These are phyloP conservation scores for Burhinus oedicnemus DNA, from an alignment of 2,113 vertebrate species.

Conservation along the genomic window DNA sequence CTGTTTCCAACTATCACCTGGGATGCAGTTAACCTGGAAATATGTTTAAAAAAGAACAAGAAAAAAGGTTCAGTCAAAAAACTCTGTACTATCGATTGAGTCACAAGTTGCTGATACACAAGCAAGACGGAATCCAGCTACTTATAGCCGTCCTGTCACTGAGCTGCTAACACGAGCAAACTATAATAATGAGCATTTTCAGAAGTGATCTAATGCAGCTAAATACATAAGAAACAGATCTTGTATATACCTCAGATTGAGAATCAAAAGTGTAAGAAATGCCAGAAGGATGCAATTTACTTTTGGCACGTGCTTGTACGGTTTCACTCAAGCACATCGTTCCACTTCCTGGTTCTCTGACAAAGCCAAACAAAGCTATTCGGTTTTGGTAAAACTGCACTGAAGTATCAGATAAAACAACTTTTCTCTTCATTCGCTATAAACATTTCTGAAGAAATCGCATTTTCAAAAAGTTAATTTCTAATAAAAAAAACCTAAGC, in stretches of 20 bases:
- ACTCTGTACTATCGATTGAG: background rate
- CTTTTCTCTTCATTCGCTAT: background rate
- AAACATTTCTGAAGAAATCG: background rate
- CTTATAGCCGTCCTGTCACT: background rate
- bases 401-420: background rate
- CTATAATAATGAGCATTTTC: background rate
- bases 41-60: fast-evolving
- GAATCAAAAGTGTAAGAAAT: background rate
- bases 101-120: background rate
- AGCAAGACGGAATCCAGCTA: background rate
- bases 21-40: background rate
- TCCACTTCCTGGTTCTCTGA: background rate
- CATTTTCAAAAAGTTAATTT: background rate
- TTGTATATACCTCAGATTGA: background rate
- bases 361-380: background rate
- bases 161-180: background rate
- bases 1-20: background rate
- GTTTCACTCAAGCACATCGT: background rate
- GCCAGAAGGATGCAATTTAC: background rate
- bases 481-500: background rate
- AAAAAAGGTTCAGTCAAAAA: background rate
- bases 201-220: background rate
- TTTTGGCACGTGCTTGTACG: background rate
- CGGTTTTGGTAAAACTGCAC: background rate
- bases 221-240: background rate